Evolutionary conservation across 2,797 vertebrate species (phyloP).

Genomic region (Tokudaia muenninki): DNA sequence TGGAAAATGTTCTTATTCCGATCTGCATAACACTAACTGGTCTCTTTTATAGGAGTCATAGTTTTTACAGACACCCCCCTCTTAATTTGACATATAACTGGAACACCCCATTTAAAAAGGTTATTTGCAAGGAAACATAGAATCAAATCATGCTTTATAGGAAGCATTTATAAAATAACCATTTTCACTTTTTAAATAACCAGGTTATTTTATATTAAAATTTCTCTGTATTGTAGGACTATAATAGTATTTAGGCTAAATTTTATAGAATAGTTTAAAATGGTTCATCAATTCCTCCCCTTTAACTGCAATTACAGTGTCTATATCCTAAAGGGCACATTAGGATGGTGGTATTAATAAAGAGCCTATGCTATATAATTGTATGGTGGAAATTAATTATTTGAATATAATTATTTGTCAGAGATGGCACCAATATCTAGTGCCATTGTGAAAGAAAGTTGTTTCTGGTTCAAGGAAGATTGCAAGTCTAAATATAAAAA

Average conservation of each 20-base stretch:
- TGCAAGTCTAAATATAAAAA: conserved; percentile 25
- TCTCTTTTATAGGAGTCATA: background rate
- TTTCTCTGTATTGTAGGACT: conserved; percentile 34
- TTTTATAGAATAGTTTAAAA: conserved; percentile 70
- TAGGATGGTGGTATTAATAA: conserved; percentile 55
- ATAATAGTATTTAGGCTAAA: conserved; percentile 58
- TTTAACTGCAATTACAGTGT: conserved; percentile 65
- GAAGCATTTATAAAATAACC: conserved; percentile 52
- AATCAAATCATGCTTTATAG: conserved; percentile 46
- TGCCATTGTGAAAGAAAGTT: background rate
- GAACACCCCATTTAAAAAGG: conserved; percentile 15
- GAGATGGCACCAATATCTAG: background rate
- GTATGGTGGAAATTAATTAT: conserved; percentile 69
- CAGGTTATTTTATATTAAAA: conserved; percentile 66
- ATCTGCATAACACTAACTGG: background rate
- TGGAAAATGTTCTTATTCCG: background rate
- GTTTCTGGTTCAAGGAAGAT: conserved; percentile 14
- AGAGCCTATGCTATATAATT: conserved; percentile 66
- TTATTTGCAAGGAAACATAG: conserved; percentile 41
- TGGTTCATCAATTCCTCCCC: conserved; percentile 36
- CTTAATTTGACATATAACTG: conserved; percentile 19
- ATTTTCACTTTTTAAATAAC: conserved; percentile 56
- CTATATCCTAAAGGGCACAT: conserved; percentile 53
- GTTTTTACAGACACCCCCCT: background rate
- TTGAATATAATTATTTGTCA: conserved; percentile 8